Base-by-base conservation (phyloP, 1,140 invertebrate species). In the Microplitis mediator region DNA sequence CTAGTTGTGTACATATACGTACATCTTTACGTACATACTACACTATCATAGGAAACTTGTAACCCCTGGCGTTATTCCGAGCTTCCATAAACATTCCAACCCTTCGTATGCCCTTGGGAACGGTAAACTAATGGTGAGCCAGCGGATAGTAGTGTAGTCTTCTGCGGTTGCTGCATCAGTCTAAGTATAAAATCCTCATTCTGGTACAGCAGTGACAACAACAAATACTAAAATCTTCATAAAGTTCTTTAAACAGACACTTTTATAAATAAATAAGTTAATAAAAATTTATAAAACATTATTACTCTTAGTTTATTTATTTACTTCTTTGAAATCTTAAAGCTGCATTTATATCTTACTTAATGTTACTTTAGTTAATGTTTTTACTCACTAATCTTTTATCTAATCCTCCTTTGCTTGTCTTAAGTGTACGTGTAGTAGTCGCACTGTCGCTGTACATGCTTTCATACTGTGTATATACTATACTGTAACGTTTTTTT, bases 121-220 rank as follows among this genome's bases (percentile, higher is more conserved):
- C 75, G 73, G 78, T 85, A 84, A 85, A 84, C 81, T 84, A 85
- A 85, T 85, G 80, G 79, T 71, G 76, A 77, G 73, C 51, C 71
- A 54, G 34, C 23, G n/a, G 45, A 64, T 56, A 78, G 79, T 78
- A 74, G 73, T 76, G 75, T 76, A 73, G 71, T 76, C 77, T 79
- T 78, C 74, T 75, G 74, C 74, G 61, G 63, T 71, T 67, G 51
- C 32, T 64, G 13, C 34, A 51, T 23, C 66, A 31, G n/a, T n/a
- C 51, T 14, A 45, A 45, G 39, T 45, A 45, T 5, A 39, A 64
- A 54, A 64, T 64, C n/a, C 31, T 64, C 60, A 8, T 45, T 14
- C 39, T 45, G 8, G 11, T 9, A 45, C 6, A 11, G 8, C 39
- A 8, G 39, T 5, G 39, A 45, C 6, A 45, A 45, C 39, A 45